These are phyloP conservation scores for Laticauda colubrina DNA, from an alignment of 2,113 vertebrate species.

Conservation along the genomic window DNA sequence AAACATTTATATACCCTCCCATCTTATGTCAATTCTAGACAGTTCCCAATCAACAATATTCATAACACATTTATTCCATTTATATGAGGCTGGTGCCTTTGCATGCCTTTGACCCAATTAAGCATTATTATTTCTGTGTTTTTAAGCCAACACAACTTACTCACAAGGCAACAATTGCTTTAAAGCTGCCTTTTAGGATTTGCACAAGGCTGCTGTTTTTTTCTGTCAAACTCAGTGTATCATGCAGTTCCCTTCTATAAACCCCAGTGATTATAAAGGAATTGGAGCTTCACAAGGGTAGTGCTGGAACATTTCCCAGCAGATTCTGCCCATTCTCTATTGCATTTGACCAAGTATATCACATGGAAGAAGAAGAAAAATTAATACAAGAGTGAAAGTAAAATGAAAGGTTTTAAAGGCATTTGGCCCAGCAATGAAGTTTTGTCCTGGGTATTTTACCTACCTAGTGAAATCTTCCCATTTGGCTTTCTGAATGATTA, in stretches of 20 bases:
- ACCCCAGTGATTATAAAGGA: not conserved
- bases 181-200: not conserved
- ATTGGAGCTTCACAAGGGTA: not conserved
- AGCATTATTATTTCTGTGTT: not conserved
- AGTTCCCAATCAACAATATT: not conserved
- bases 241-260: not conserved
- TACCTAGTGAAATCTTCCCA: constrained; percentile 31
- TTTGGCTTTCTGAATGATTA: constrained; percentile 24
- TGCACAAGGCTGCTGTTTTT: not conserved
- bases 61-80: not conserved
- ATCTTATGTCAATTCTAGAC: not conserved
- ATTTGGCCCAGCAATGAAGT: constrained; percentile 9
- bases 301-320: not conserved
- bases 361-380: not conserved
- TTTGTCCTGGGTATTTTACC: not conserved
- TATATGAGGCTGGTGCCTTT: not conserved
- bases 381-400: too few relatives aligned
- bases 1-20: not conserved
- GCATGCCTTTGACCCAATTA: not conserved
- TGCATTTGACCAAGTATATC: not conserved
- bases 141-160: not conserved
- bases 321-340: not conserved
- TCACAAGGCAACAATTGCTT: not conserved
- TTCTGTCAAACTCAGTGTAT: not conserved
- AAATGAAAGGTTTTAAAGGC: not conserved